Evolutionary conservation across 2,888 invertebrate species (phyloP).

Genomic region (Chelonus formosanus): DNA sequence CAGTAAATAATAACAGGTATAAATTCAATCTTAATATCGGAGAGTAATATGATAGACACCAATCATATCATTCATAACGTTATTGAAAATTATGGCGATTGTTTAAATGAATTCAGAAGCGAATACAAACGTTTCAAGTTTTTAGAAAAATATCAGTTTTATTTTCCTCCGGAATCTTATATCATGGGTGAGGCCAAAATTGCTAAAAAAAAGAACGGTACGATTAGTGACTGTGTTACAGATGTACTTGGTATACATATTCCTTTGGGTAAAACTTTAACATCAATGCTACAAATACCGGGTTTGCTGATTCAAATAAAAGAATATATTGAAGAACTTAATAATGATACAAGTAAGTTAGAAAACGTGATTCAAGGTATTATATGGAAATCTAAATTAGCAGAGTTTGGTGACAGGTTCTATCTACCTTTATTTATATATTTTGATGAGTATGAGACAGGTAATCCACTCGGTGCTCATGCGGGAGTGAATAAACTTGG

Average conservation of each 20-base stretch:
- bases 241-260: conserved; percentile 20
- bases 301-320: conserved; percentile 25
- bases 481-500: conserved; percentile 20
- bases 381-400: conserved; percentile 19
- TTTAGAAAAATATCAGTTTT: conserved; percentile 10
- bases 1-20: too few relatives aligned
- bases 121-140: conserved; percentile 23
- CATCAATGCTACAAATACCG: conserved; percentile 29
- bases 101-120: too few relatives aligned
- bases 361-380: conserved; percentile 13
- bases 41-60: too few relatives aligned
- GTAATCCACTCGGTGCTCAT: conserved; percentile 21
- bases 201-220: conserved; percentile 22
- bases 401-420: conserved; percentile 12
- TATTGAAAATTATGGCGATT: too few relatives aligned
- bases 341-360: conserved; percentile 17
- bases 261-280: conserved; percentile 17
- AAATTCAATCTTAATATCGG: too few relatives aligned
- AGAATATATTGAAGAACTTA: conserved; percentile 25
- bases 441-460: conserved; percentile 22
- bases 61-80: too few relatives aligned
- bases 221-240: conserved; percentile 13
- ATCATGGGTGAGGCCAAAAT: conserved; percentile 12
- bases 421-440: conserved; percentile 16
- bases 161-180: conserved; percentile 22